phyloP scores from a whole-genome alignment of 2,797 vertebrate genomes.

The Anguilla obscura region DNA sequence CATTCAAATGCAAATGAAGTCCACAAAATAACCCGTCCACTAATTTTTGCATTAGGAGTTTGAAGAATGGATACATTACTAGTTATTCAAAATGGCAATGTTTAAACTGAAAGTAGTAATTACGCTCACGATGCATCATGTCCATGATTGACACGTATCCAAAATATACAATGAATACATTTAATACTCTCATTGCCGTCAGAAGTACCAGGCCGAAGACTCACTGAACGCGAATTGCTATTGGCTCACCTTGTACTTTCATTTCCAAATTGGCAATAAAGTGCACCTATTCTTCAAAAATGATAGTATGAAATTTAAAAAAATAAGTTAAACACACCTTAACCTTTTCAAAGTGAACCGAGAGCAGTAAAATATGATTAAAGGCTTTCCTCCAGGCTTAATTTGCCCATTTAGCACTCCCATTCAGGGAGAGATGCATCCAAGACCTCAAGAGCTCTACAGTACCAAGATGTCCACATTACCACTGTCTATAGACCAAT shows the following conservation, averaged over 20 bases:
- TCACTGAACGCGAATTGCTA: not conserved
- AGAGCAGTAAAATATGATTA: not conserved
- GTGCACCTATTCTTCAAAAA: constrained; percentile 20
- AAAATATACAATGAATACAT: constrained; percentile 8
- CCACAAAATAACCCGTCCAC: constrained; percentile 9
- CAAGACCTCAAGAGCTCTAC: not conserved
- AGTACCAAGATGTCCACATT: not conserved
- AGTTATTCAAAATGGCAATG: not conserved
- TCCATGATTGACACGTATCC: not conserved
- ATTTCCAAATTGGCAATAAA: constrained; percentile 24
- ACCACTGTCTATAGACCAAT: not conserved
- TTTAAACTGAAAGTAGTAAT: not conserved
- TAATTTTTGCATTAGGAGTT: constrained; percentile 15
- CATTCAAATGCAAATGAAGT: not conserved
- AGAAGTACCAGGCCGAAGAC: constrained; percentile 5
- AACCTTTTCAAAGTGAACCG: not conserved
- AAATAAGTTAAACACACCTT: constrained; percentile 10
- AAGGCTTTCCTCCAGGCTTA: not conserved
- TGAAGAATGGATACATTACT: not conserved
- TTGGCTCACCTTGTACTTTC: not conserved
- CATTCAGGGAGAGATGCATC: not conserved
- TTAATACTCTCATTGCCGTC: not conserved
- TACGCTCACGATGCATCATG: not conserved
- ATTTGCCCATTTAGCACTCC: not conserved
- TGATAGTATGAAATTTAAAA: not conserved